A percentile compares a stretch with the other conserved stretches of the same genome.
Evolutionary conservation across 2,888 invertebrate genomes (phyloP).

Genomic region (Oligia latruncula): DNA sequence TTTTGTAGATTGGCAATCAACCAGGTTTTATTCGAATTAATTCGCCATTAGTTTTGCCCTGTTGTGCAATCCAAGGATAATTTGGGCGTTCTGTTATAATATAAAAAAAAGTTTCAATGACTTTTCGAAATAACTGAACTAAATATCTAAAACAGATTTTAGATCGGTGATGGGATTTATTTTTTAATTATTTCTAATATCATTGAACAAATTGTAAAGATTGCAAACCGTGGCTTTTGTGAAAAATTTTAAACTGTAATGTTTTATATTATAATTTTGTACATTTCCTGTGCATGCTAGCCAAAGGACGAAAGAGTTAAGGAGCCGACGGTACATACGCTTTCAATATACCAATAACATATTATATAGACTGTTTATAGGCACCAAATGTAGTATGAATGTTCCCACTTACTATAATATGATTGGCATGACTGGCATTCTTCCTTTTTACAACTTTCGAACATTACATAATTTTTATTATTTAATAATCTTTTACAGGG

Average conservation of each 20-base stretch:
- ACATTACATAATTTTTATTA: neutral
- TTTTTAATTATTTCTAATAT: neutral
- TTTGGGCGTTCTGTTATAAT: neutral
- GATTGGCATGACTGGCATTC: slow-evolving; percentile 33
- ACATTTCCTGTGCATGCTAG: slow-evolving; percentile 62
- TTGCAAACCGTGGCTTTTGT: neutral
- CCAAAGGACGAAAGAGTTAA: slow-evolving; percentile 71
- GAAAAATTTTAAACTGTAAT: neutral
- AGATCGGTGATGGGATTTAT: neutral
- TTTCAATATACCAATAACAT: slow-evolving; percentile 20
- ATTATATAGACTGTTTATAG: slow-evolving; percentile 3
- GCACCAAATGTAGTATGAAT: slow-evolving; percentile 23
- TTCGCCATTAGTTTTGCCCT: neutral
- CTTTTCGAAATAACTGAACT: neutral
- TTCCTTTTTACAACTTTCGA: slow-evolving; percentile 14
- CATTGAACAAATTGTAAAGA: neutral
- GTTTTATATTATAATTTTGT: slow-evolving; percentile 4
- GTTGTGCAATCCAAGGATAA: neutral
- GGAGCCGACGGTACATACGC: slow-evolving; percentile 67
- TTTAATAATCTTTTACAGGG: neutral
- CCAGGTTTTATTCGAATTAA: neutral
- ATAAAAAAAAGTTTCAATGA: too few species aligned
- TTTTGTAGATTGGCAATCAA: neutral
- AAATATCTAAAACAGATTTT: neutral
- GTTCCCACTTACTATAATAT: slow-evolving; percentile 15